Evolutionary conservation across 2,113 vertebrate genomes (phyloP).

Genomic region (Syngnathus scovelli): DNA sequence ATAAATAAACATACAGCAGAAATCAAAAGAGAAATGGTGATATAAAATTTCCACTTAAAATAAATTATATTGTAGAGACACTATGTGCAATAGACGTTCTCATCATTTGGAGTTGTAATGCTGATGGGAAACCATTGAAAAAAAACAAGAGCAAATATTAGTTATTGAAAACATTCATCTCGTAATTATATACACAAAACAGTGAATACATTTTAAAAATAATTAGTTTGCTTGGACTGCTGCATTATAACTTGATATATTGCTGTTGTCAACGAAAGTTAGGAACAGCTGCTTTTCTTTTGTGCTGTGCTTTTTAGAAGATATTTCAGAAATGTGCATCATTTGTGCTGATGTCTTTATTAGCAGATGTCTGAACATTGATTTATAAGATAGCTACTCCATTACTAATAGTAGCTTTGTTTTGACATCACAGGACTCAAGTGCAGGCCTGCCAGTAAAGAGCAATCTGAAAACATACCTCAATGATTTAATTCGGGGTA

Average conservation of each 20-base stretch:
- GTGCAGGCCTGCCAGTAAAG: background rate
- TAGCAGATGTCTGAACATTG: constrained; percentile 2
- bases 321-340: constrained; percentile 3
- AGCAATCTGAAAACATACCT: background rate
- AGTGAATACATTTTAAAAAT: background rate
- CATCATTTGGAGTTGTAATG: background rate
- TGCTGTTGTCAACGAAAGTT: background rate
- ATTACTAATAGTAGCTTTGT: constrained; percentile 3
- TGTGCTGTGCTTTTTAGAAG: background rate
- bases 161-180: background rate
- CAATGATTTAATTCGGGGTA: too few species aligned
- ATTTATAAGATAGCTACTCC: constrained; percentile 23
- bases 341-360: constrained; percentile 27
- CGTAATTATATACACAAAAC: background rate
- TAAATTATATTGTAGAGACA: background rate
- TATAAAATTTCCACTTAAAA: background rate
- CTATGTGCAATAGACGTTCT: background rate
- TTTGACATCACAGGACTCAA: background rate
- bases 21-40: background rate
- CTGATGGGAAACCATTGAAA: background rate
- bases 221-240: background rate
- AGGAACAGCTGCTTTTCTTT: constrained; percentile 29
- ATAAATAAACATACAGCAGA: background rate
- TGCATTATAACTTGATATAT: background rate
- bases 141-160: background rate